Evolutionary conservation across 2,113 vertebrate genomes (phyloP).

Genomic region (Myotis brandtii): DNA sequence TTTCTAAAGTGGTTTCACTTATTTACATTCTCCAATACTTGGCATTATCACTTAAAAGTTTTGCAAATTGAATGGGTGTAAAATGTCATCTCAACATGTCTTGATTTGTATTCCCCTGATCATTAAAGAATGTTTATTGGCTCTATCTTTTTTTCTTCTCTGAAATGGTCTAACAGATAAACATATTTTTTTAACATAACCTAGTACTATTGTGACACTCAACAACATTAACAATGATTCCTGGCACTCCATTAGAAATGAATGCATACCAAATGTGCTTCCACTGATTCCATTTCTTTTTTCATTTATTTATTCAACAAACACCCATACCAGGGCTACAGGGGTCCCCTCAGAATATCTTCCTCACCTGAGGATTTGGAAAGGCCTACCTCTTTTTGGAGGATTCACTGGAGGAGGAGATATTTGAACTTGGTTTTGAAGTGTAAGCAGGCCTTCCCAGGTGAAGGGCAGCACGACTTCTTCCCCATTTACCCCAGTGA

Average conservation of each 20-base stretch:
- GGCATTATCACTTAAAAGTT: neutral
- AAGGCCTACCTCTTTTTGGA: neutral
- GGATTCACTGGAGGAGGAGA: neutral
- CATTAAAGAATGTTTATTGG: neutral
- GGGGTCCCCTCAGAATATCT: neutral
- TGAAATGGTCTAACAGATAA: conserved; percentile 27
- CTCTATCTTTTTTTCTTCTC: conserved; percentile 4
- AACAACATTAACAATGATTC: conserved; percentile 29
- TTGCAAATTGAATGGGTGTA: neutral
- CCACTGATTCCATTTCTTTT: conserved; percentile 28
- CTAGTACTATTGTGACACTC: neutral
- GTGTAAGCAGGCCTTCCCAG: neutral
- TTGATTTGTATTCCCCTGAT: conserved; percentile 25
- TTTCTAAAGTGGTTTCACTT: conserved; percentile 22
- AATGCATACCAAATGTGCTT: neutral
- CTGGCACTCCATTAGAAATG: neutral
- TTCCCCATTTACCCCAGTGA: neutral
- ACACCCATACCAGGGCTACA: neutral
- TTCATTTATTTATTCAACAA: conserved; percentile 28
- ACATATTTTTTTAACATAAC: neutral
- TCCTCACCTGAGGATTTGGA: neutral
- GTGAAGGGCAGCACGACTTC: neutral
- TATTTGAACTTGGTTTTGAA: conserved; percentile 42
- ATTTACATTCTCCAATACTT: neutral
- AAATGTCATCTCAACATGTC: neutral